Evolutionary conservation across 2,113 vertebrate species (phyloP), one percentile per base, ranked within the genome.

Genomic region (Syngnathoides biaculeatus): DNA sequence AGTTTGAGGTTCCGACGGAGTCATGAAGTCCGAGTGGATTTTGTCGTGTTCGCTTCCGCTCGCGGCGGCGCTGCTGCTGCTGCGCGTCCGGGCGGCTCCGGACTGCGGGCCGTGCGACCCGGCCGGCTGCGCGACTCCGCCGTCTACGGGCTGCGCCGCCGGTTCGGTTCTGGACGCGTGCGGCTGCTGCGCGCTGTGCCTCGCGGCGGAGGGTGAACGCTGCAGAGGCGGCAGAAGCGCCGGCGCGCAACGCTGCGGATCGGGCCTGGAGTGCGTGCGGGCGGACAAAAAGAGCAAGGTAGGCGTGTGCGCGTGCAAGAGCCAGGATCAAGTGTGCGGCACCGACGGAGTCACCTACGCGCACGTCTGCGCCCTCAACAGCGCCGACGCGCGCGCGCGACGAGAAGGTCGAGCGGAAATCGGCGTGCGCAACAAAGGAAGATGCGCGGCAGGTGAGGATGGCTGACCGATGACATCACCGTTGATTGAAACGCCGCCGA

Each of bases 311-410:
- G 76, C 69, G 38, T 97, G 95, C 77, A 97, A 95, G 80, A 91
- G 68, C 81, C 78, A 88, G 83, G 92, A 94, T 81, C 92, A 93
- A 17, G 95, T 97, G 73, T 97, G 95, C 79, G 95, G 95, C 62
- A 91, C 84, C 77, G 93, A 97, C 68, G 93, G 92, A 5, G 26
- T 78, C 65, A 95, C 93, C 47, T 96, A 98, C 86, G 11, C 71
- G 67, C 94, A 71, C 79, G 90, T 81, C 11, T 97, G 95, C 76
- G 92, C 90, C 20, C 90, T 98, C 83, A 93, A 89, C 73, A 92
- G 88, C 1, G 94, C 94, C 78, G 93, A 92, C 78, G 70, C 87
- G 78, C 58, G 67, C 8, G 93, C 94, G 0, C 80, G 91, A 89
- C 79, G 61, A n/a, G 84, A 86, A 58, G 88, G 83, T 8, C 68